phyloP scores from a whole-genome alignment of 2,888 invertebrate species.

The Nycteola revayana region DNA sequence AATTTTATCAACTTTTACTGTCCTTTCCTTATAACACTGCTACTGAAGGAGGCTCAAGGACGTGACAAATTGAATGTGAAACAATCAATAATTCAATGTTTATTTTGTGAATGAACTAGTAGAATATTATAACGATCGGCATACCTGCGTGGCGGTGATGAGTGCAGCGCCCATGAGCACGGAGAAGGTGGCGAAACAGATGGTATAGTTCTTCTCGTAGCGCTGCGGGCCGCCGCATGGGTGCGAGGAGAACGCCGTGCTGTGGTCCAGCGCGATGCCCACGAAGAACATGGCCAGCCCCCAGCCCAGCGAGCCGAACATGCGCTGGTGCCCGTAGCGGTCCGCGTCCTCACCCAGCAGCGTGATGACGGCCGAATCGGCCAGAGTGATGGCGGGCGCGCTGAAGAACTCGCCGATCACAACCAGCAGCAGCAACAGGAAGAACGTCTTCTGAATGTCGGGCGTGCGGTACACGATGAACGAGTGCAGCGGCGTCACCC shows the following conservation, averaged over 20 bases:
- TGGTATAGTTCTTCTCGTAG: constrained; percentile 98
- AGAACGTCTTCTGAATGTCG: constrained; percentile 98
- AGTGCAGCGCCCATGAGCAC: constrained; percentile 98
- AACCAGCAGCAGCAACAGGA: constrained; percentile 94
- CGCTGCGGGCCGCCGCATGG: constrained; percentile 93
- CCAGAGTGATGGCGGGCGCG: constrained; percentile 96
- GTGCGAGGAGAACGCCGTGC: constrained; percentile 96
- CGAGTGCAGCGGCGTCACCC: constrained; percentile 95
- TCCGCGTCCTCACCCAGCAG: constrained; percentile 94
- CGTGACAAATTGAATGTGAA: too few relatives aligned
- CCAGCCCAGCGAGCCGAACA: constrained; percentile 99
- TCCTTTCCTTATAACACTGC: too few relatives aligned
- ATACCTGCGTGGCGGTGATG: constrained; percentile 93
- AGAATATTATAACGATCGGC: too few relatives aligned
- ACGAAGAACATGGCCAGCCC: constrained; percentile 99
- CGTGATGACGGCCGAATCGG: constrained; percentile 95
- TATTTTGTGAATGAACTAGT: too few relatives aligned
- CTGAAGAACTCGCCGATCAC: constrained; percentile 99
- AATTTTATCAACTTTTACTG: too few relatives aligned
- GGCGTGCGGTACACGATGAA: constrained; percentile 94
- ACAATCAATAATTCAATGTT: too few relatives aligned
- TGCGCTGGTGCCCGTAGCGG: constrained; percentile 96
- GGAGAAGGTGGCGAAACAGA: constrained; percentile 98
- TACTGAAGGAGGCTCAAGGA: too few relatives aligned
- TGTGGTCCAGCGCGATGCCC: constrained; percentile 97